Conservation (phyloP, 1,140 invertebrate species). For the Aphaenogaster floridana region DNA sequence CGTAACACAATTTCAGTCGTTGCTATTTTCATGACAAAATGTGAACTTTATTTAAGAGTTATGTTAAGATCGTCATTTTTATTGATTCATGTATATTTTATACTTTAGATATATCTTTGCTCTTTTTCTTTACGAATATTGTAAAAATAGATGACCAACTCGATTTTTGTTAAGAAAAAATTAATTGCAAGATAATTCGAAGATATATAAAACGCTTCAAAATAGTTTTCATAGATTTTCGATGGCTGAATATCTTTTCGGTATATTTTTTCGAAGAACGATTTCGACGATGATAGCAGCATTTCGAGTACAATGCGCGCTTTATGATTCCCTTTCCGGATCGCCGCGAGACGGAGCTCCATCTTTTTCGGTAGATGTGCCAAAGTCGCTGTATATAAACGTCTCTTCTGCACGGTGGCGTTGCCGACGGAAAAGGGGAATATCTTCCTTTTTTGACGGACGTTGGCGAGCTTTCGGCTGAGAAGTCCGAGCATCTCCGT, state of each 20-base stretch:
- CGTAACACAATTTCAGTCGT: neutral
- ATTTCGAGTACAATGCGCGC: slow-evolving; percentile 53
- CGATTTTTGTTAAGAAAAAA: neutral
- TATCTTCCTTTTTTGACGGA: slow-evolving; percentile 62
- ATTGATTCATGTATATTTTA: neutral
- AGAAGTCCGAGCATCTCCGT: slow-evolving; percentile 27
- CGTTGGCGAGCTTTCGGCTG: slow-evolving; percentile 56
- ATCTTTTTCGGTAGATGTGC: slow-evolving; percentile 70
- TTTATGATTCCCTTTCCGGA: slow-evolving; percentile 40
- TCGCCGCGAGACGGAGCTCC: slow-evolving; percentile 43
- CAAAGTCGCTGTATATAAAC: slow-evolving; percentile 72
- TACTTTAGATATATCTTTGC: neutral
- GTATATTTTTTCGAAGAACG: slow-evolving; percentile 11
- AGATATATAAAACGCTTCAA: neutral
- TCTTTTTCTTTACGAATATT: neutral
- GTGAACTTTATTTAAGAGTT: neutral
- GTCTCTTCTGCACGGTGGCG: slow-evolving; percentile 43
- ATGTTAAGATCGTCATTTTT: neutral
- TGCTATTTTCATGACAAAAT: slow-evolving; percentile 14
- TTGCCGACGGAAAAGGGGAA: slow-evolving; percentile 15
- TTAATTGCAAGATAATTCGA: neutral
- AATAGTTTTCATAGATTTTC: neutral
- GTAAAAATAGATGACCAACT: neutral
- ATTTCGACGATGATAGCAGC: neutral
- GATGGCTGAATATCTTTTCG: neutral